Evolutionary conservation across 2,113 vertebrate species (phyloP).

Genomic region (Riparia riparia): DNA sequence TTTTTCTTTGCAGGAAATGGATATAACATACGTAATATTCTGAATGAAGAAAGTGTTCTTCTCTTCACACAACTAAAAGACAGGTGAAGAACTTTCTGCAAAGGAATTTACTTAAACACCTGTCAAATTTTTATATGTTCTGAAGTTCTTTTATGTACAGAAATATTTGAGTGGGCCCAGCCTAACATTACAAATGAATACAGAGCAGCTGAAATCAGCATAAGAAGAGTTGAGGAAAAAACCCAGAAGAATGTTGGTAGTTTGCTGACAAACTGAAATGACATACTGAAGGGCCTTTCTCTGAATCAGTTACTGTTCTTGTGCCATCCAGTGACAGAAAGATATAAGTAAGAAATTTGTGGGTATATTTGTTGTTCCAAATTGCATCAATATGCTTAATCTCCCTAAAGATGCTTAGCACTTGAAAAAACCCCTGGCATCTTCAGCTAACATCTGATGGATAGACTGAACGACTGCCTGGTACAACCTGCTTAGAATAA

Average conservation of each 20-base stretch:
- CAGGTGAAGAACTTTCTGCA: background rate
- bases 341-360: background rate
- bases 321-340: background rate
- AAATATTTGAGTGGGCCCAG: background rate
- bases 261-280: background rate
- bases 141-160: background rate
- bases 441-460: background rate
- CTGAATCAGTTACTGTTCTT: background rate
- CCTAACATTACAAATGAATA: background rate
- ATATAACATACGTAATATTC: conserved; percentile 79
- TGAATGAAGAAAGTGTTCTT: conserved; percentile 75
- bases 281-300: background rate
- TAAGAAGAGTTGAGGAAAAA: background rate
- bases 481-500: background rate
- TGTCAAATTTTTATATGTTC: background rate
- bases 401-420: background rate
- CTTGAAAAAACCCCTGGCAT: background rate
- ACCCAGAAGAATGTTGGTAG: background rate
- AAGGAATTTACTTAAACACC: background rate
- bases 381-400: background rate
- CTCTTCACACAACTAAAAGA: conserved; percentile 80
- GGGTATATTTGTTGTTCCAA: background rate
- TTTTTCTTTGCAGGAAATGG: conserved; percentile 75
- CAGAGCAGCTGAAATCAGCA: background rate
- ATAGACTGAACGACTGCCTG: background rate